These are phyloP conservation scores for Cetoscarus ocellatus DNA, from an alignment of 2,797 vertebrate species.

Conservation along the genomic window DNA sequence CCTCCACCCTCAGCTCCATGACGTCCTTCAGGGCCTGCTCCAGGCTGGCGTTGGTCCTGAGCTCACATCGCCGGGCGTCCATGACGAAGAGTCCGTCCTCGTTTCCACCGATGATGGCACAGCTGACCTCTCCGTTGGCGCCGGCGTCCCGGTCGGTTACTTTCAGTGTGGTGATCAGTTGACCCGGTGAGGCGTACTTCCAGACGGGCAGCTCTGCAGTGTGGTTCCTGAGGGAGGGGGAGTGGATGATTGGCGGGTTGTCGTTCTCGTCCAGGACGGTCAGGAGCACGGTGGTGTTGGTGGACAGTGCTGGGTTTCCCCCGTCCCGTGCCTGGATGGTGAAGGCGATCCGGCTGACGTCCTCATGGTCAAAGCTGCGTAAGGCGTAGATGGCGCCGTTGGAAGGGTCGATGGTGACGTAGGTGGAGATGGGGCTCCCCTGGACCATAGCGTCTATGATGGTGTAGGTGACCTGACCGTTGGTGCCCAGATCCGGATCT, in stretches of 20 bases:
- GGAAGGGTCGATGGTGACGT: slow-evolving; percentile 95
- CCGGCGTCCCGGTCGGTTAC: slow-evolving; percentile 94
- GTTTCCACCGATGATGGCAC: slow-evolving; percentile 89
- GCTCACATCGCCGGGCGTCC: slow-evolving; percentile 93
- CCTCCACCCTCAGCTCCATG: slow-evolving; percentile 90
- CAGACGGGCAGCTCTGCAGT: slow-evolving; percentile 92
- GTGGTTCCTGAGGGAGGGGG: slow-evolving; percentile 89
- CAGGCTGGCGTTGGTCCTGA: slow-evolving; percentile 92
- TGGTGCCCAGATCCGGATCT: slow-evolving; percentile 94
- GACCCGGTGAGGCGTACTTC: slow-evolving; percentile 89
- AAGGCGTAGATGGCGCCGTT: slow-evolving; percentile 95
- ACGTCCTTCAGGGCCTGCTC: slow-evolving; percentile 83
- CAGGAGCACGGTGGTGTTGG: slow-evolving; percentile 92
- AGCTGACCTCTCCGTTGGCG: slow-evolving; percentile 94
- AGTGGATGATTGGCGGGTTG: slow-evolving; percentile 91
- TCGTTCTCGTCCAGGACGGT: slow-evolving; percentile 97
- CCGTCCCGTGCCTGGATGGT: slow-evolving; percentile 93
- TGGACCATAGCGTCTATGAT: slow-evolving; percentile 90
- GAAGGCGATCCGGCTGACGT: slow-evolving; percentile 91
- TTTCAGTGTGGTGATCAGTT: slow-evolving; percentile 89
- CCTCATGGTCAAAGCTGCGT: slow-evolving; percentile 94
- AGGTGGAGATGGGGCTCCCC: slow-evolving; percentile 92
- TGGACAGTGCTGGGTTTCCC: slow-evolving; percentile 83
- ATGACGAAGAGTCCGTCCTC: slow-evolving; percentile 92
- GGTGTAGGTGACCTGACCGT: slow-evolving; percentile 96